phyloP scores from a whole-genome alignment of 1,140 invertebrate genomes.

The Samia ricini region DNA sequence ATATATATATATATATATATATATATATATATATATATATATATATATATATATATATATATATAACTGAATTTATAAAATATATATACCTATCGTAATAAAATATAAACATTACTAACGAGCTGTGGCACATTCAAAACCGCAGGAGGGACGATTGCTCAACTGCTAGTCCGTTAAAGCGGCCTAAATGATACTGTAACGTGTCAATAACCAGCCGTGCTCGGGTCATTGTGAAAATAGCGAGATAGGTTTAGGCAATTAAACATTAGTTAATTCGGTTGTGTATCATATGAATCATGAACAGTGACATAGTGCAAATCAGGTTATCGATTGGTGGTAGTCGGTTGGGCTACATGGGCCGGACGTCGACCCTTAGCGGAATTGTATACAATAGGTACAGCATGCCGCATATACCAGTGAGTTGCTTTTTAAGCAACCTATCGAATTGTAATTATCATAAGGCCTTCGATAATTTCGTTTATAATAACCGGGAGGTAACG shows the following conservation, averaged over 20 bases:
- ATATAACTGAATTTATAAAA: neutral
- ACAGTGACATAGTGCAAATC: slow-evolving; percentile 57
- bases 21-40: too few relatives aligned
- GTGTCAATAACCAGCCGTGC: slow-evolving; percentile 11
- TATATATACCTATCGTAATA: neutral
- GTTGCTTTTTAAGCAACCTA: neutral
- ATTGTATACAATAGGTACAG: slow-evolving; percentile 6
- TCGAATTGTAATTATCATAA: neutral
- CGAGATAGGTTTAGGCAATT: slow-evolving; percentile 25
- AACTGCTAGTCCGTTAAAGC: slow-evolving; percentile 3
- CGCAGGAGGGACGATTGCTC: neutral
- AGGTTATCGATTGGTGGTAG: slow-evolving; percentile 68
- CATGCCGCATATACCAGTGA: neutral
- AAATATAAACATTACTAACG: neutral
- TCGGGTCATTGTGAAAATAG: slow-evolving; percentile 19
- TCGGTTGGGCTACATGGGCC: slow-evolving; percentile 40
- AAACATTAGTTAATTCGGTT: slow-evolving; percentile 34
- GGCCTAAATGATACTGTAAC: slow-evolving; percentile 12
- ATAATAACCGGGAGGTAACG: too few relatives aligned
- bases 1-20: too few relatives aligned
- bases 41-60: too few relatives aligned
- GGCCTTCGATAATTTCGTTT: neutral
- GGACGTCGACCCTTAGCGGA: slow-evolving; percentile 51
- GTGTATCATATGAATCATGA: slow-evolving; percentile 39
- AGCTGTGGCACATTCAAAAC: neutral